phyloP scores from a whole-genome alignment of 2,888 invertebrate species.

The Crioceris asparagi region DNA sequence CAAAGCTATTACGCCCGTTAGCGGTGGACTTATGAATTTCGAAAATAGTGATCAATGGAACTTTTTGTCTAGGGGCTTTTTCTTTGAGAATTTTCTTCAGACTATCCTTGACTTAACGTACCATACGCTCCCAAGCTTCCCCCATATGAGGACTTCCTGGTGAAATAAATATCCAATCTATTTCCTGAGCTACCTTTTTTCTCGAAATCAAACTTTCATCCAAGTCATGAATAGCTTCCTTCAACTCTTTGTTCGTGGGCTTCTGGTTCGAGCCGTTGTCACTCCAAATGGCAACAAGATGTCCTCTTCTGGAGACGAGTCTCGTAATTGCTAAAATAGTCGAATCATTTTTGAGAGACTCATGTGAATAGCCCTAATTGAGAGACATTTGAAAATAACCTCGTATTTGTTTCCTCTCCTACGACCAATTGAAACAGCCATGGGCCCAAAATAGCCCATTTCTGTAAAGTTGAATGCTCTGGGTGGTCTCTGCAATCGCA shows the following conservation, averaged over 20 bases:
- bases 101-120: too few species aligned
- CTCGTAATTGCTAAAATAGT: conserved; percentile 4
- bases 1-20: too few species aligned
- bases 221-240: background rate
- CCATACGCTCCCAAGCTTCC: conserved; percentile 3
- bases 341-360: conserved; percentile 2
- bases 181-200: background rate
- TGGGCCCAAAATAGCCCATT: too few species aligned
- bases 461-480: too few species aligned
- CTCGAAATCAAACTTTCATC: background rate
- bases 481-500: too few species aligned
- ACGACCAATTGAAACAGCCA: background rate
- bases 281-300: conserved; percentile 1
- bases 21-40: too few species aligned
- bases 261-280: conserved; percentile 3
- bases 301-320: conserved; percentile 4
- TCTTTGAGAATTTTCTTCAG: too few species aligned
- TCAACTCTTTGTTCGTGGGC: conserved; percentile 3
- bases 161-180: background rate
- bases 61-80: too few species aligned
- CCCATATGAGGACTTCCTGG: conserved; percentile 1
- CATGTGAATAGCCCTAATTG: too few species aligned
- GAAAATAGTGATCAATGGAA: too few species aligned
- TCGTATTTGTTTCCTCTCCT: conserved; percentile 2
- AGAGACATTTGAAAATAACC: too few species aligned